Conservation (phyloP, 2,113 vertebrate genomes). For the Otus sunia region DNA sequence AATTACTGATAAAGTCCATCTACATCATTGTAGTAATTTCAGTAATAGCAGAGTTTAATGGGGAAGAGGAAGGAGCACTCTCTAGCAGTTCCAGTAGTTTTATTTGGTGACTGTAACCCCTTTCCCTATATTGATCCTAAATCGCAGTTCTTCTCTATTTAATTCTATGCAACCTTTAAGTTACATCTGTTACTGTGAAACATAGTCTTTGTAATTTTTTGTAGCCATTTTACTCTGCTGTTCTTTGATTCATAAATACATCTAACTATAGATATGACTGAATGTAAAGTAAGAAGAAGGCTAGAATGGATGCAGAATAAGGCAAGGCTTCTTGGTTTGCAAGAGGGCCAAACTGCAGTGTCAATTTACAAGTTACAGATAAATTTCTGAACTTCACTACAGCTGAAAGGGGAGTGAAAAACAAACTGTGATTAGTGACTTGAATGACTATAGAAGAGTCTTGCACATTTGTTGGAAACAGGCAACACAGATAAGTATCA, state of each 20-base stretch:
- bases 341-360: neutral
- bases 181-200: neutral
- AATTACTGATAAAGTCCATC: neutral
- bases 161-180: neutral
- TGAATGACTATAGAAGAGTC: neutral
- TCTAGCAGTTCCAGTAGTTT: neutral
- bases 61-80: neutral
- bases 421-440: neutral
- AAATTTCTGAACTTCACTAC: neutral
- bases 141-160: neutral
- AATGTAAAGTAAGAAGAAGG: neutral
- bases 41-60: neutral
- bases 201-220: neutral
- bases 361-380: neutral
- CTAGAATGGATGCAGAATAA: neutral
- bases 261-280: neutral
- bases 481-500: neutral
- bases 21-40: neutral
- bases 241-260: neutral
- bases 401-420: neutral
- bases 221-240: neutral
- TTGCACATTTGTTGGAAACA: neutral
- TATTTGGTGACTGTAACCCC: neutral
- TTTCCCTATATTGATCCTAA: neutral
- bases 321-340: neutral